A percentile compares a stretch with the other conserved stretches of the same genome.
Evolutionary conservation across 2,888 invertebrate species (phyloP).

Genomic region (Drosophila koepferae): DNA sequence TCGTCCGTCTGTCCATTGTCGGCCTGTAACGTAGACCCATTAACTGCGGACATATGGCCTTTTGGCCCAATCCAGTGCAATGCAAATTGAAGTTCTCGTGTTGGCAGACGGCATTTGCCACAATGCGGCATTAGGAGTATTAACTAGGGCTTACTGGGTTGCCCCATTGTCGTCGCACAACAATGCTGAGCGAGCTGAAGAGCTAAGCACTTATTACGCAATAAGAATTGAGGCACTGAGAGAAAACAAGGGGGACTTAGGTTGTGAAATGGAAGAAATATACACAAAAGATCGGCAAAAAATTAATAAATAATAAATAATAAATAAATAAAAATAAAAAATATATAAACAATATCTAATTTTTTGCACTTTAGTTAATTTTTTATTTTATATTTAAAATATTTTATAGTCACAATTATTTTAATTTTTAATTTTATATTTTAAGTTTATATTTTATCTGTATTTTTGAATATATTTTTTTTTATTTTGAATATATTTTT

Average conservation of each 20-base stretch:
- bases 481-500: not conserved
- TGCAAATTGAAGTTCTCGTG: slow-evolving; percentile 52
- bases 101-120: slow-evolving; percentile 42
- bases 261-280: not conserved
- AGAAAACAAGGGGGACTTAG: not conserved
- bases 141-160: slow-evolving; percentile 33
- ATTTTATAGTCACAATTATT: too few relatives aligned
- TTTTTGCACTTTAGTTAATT: too few relatives aligned
- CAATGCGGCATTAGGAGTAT: slow-evolving; percentile 57
- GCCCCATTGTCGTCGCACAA: slow-evolving; percentile 46
- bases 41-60: slow-evolving; percentile 47
- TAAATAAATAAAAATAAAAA: too few relatives aligned
- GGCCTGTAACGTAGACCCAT: slow-evolving; percentile 32
- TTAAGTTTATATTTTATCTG: too few relatives aligned
- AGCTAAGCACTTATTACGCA: slow-evolving; percentile 44
- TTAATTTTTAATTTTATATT: too few relatives aligned
- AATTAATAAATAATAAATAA: not conserved
- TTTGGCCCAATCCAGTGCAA: slow-evolving; percentile 24
- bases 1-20: slow-evolving; percentile 1
- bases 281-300: not conserved
- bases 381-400: too few relatives aligned
- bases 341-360: not conserved
- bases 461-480: not conserved
- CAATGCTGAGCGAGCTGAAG: slow-evolving; percentile 37
- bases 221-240: slow-evolving; percentile 35